These are phyloP conservation scores for Diadema setosum DNA, from an alignment of 35 echinoderm and acorn worm species.

Conservation along the genomic window DNA sequence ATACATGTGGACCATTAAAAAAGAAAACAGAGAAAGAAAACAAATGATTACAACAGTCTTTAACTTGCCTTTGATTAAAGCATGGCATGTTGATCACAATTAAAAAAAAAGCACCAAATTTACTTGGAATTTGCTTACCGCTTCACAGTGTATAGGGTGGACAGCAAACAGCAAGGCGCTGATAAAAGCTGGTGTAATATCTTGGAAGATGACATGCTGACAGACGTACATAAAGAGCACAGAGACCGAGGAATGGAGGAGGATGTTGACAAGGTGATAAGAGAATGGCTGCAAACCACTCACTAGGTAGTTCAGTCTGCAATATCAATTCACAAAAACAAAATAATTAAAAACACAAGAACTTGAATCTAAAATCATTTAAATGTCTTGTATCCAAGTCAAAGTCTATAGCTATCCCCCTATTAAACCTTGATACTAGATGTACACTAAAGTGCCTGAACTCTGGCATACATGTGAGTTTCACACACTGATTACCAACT, in stretches of 20 bases:
- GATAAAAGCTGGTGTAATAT: constrained; percentile 23
- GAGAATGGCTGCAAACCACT: constrained; percentile 49
- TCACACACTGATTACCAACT: too few relatives aligned
- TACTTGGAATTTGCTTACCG: too few relatives aligned
- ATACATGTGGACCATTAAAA: too few relatives aligned
- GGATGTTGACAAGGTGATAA: constrained; percentile 69
- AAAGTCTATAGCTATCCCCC: too few relatives aligned
- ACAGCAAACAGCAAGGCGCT: constrained; percentile 74
- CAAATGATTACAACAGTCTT: background rate
- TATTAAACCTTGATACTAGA: too few relatives aligned
- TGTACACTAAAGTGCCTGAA: too few relatives aligned
- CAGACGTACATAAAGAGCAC: constrained; percentile 47
- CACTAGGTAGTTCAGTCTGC: constrained; percentile 74
- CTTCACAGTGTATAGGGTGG: constrained; percentile 89
- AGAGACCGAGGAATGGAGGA: constrained; percentile 54
- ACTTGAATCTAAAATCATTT: too few relatives aligned
- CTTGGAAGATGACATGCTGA: constrained; percentile 37
- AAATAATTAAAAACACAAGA: background rate
- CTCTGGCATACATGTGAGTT: too few relatives aligned
- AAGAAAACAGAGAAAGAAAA: background rate
- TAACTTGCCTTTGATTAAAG: background rate
- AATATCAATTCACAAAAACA: background rate
- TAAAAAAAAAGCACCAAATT: background rate
- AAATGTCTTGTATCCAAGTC: too few relatives aligned
- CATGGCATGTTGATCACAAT: background rate